Conservation (phyloP, 2,888 invertebrate species). For the Tinea trinotella region DNA sequence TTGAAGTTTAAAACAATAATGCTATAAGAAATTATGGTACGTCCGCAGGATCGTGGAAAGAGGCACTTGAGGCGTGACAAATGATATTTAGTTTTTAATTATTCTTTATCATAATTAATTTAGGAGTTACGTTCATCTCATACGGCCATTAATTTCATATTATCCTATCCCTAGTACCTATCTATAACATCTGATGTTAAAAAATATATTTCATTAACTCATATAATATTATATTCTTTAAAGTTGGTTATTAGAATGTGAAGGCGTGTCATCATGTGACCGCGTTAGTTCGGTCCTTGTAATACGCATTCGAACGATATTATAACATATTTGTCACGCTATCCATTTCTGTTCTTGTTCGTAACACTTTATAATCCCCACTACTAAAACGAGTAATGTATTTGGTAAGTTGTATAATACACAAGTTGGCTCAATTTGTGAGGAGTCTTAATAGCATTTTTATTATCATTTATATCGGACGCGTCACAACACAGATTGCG, state of each 20-base stretch:
- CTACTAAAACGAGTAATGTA: conserved; percentile 10
- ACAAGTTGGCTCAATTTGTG: neutral
- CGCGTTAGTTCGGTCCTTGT: conserved; percentile 14
- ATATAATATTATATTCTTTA: neutral
- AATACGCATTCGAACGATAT: neutral
- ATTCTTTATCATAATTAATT: no score
- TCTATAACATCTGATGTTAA: no score
- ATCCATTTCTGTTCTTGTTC: conserved; percentile 6
- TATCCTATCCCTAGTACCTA: no score
- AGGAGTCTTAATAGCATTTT: conserved; percentile 33
- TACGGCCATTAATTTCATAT: no score
- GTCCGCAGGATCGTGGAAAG: no score
- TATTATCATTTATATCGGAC: conserved; percentile 55
- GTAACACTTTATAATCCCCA: neutral
- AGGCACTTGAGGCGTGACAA: no score
- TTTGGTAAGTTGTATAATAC: neutral
- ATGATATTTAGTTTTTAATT: no score
- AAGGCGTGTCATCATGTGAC: conserved; percentile 20
- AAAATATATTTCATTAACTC: neutral
- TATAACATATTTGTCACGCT: neutral
- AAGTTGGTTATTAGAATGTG: conserved; percentile 14
- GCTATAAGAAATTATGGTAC: no score
- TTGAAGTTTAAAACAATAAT: no score
- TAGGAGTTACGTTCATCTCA: no score
- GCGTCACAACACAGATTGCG: conserved; percentile 45